Evolutionary conservation across 2,888 invertebrate species (phyloP).

Genomic region (Apamea epomidion): DNA sequence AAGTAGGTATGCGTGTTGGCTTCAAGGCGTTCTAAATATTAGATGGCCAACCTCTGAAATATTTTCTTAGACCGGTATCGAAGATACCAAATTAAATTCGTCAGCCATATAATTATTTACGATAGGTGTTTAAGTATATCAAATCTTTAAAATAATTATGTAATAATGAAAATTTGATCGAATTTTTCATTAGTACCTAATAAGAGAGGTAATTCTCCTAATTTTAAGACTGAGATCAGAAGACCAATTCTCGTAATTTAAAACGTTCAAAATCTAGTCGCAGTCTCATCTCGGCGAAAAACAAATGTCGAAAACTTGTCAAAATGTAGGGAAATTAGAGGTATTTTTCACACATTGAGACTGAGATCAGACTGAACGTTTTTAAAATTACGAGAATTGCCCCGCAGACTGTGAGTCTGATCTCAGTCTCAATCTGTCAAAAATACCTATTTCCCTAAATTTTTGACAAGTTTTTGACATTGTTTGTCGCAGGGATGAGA

Average conservation of each 20-base stretch:
- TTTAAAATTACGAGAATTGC: too few species aligned
- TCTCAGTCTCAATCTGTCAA: background rate
- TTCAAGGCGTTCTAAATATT: constrained; percentile 44
- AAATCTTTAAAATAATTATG: background rate
- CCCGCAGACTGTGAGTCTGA: too few species aligned
- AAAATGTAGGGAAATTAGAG: too few species aligned
- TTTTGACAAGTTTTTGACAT: too few species aligned
- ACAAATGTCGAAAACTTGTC: too few species aligned
- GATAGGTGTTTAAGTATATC: background rate
- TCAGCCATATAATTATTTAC: background rate
- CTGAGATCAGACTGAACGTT: too few species aligned
- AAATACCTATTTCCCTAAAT: background rate
- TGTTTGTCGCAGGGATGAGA: background rate
- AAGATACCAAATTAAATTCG: background rate
- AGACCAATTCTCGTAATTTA: too few species aligned
- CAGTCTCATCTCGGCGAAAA: too few species aligned
- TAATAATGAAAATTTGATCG: background rate
- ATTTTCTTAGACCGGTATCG: constrained; percentile 11
- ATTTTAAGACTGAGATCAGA: background rate
- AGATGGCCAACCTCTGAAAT: constrained; percentile 27
- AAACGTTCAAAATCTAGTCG: too few species aligned
- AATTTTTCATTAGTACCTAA: background rate
- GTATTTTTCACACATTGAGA: too few species aligned
- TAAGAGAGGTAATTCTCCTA: background rate
- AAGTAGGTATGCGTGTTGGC: background rate